Evolutionary conservation across 2,888 invertebrate genomes (phyloP), one percentile per base, ranked within the genome.

Genomic region (Nebria salina): DNA sequence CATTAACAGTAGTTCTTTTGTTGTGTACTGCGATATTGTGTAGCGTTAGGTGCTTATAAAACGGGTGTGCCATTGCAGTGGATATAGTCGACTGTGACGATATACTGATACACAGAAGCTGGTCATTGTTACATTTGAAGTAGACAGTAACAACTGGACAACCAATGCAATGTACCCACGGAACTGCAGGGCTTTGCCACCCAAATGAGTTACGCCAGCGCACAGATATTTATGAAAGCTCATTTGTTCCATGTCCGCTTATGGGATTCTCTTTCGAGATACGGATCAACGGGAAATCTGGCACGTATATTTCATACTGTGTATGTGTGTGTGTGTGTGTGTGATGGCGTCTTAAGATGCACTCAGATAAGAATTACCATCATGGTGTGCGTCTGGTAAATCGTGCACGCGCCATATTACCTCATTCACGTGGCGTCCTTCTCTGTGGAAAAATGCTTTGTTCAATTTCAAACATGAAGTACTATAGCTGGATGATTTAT

Each of bases 161-260:
- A 26, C 11, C 70, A 20, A 25, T 70, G 70, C 34, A 34, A 70
- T 26, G 70, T 70, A 26, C 70, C 70, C 70, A 70, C 70, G 70
- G 70, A 11, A 13, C 70, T 25, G 13, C 70, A 25, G 26, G 26
- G 26, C 7, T 15, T 70, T 15, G 15, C 25, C 26, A 11, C 20
- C 70, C 70, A 34, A 70, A 70, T 70, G 70, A 70, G 70, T 70
- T 70, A 70, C 70, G 15, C 70, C 70, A 13, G 41, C 77, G 66
- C 54, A 72, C 42, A 54, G 72, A 78, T 73, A 78, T 78, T 78
- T 78, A 78, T 78, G 78, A 73, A 78, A 75, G 75, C 70, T 80
- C 75, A 80, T 80, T 80, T 80, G 80, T 80, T 80, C 70, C 75
- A 70, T 75, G 80, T 80, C 80, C 75, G 80, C 80, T 80, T 80